phyloP scores from a whole-genome alignment of 1,140 invertebrate species.

The Gryon sp. region DNA sequence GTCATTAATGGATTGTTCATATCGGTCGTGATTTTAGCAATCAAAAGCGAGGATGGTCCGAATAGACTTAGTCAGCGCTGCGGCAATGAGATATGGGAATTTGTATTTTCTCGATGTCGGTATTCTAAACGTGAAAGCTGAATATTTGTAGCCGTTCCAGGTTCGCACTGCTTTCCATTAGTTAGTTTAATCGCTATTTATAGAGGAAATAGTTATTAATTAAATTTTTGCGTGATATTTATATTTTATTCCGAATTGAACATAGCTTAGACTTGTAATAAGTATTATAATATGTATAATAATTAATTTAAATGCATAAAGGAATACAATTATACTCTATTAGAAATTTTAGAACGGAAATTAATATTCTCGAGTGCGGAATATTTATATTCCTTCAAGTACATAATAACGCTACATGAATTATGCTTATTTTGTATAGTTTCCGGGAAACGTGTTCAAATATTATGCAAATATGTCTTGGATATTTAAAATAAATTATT shows the following conservation, averaged over 20 bases:
- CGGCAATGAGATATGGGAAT: conserved; percentile 4
- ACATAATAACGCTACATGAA: not conserved
- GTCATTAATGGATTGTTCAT: conserved; percentile 9
- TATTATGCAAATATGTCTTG: not conserved
- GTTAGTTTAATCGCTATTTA: too few relatives aligned
- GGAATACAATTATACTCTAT: not conserved
- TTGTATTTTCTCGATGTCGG: not conserved
- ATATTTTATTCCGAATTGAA: too few relatives aligned
- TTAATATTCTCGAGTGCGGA: not conserved
- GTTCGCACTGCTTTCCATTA: too few relatives aligned
- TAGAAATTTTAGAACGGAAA: not conserved
- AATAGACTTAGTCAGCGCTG: not conserved
- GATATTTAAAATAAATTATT: too few relatives aligned
- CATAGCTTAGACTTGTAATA: too few relatives aligned
- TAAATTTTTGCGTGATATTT: too few relatives aligned
- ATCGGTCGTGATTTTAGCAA: conserved; percentile 9
- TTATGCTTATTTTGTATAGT: not conserved
- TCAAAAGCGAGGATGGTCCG: not conserved
- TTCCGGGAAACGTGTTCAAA: not conserved
- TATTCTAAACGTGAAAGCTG: not conserved
- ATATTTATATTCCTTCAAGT: not conserved
- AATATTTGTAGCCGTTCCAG: not conserved
- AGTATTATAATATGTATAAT: not conserved
- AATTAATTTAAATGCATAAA: too few relatives aligned
- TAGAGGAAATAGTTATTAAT: too few relatives aligned